Conservation (phyloP, 1,140 invertebrate species). For the Drosophila malerkotliana region DNA sequence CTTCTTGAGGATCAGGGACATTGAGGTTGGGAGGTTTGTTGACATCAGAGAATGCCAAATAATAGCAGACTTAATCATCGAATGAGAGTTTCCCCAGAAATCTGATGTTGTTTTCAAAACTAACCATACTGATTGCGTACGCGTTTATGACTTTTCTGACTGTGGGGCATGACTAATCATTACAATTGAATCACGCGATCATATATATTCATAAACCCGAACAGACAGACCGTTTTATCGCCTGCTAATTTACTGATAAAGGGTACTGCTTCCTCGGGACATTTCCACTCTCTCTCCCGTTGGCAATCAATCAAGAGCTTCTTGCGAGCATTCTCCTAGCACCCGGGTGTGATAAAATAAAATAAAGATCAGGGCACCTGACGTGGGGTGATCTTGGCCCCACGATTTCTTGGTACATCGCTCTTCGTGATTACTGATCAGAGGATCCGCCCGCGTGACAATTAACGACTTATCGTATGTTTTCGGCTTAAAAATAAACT, state of each 20-base stretch:
- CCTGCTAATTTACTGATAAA: background rate
- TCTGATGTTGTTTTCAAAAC: conserved; percentile 30
- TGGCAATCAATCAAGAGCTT: conserved; percentile 30
- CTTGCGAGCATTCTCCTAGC: conserved; percentile 25
- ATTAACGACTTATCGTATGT: conserved; percentile 30
- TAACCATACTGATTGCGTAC: conserved; percentile 17
- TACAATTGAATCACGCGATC: conserved; percentile 43
- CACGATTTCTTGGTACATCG: background rate
- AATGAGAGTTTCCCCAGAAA: conserved; percentile 1
- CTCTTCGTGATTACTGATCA: conserved; percentile 19
- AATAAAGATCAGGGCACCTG: conserved; percentile 19
- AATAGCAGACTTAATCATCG: background rate
- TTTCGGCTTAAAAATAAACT: conserved; percentile 33
- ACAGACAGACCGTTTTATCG: conserved; percentile 4
- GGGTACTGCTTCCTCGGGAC: conserved; percentile 13
- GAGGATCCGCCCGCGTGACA: conserved; percentile 4
- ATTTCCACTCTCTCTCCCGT: conserved; percentile 15
- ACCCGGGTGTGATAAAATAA: conserved; percentile 28
- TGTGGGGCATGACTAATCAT: conserved; percentile 29
- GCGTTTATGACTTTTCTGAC: conserved; percentile 10
- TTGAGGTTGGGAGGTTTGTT: conserved; percentile 2
- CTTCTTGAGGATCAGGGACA: background rate
- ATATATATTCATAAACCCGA: conserved; percentile 4
- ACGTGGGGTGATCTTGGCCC: conserved; percentile 16
- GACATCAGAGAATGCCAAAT: background rate